Percentiles rank a stretch among this genome's conserved stretches.
Evolutionary conservation across 1,140 invertebrate species (phyloP).

Genomic region (Potamilus streckersoni): DNA sequence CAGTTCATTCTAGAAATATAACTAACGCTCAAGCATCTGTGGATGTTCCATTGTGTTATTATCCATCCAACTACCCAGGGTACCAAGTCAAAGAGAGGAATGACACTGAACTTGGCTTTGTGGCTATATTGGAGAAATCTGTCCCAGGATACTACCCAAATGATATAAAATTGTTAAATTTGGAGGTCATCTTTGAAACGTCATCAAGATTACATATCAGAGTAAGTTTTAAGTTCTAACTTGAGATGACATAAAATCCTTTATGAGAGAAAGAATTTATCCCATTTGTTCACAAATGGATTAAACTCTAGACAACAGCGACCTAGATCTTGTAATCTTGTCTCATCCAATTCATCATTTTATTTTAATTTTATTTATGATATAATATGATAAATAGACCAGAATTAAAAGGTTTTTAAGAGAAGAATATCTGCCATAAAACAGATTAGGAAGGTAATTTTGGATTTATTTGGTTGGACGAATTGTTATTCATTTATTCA

Average conservation of each 20-base stretch:
- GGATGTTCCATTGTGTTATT: slow-evolving; percentile 26
- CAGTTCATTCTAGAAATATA: neutral
- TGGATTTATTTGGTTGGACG: too few relatives aligned
- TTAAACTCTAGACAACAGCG: neutral
- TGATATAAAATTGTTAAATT: slow-evolving; percentile 3
- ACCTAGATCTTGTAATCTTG: too few relatives aligned
- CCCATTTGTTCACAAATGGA: neutral
- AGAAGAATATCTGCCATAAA: too few relatives aligned
- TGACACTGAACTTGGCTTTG: slow-evolving; percentile 18
- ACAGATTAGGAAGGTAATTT: too few relatives aligned
- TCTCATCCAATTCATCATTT: too few relatives aligned
- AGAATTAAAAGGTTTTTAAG: too few relatives aligned
- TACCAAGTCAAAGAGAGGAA: slow-evolving; percentile 5
- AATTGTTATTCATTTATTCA: too few relatives aligned
- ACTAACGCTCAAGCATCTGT: slow-evolving; percentile 16
- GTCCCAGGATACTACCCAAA: slow-evolving; percentile 18
- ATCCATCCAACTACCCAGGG: slow-evolving; percentile 20
- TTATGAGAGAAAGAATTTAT: neutral
- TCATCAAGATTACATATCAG: slow-evolving; percentile 18
- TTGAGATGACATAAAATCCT: neutral
- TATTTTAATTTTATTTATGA: too few relatives aligned
- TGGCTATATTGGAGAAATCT: neutral
- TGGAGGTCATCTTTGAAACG: slow-evolving; percentile 26
- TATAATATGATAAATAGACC: too few relatives aligned
- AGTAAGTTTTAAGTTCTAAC: slow-evolving; percentile 2